Evolutionary conservation across 2,113 vertebrate species (phyloP), one percentile per base, ranked within the genome.

Genomic region (Fregata magnificens): DNA sequence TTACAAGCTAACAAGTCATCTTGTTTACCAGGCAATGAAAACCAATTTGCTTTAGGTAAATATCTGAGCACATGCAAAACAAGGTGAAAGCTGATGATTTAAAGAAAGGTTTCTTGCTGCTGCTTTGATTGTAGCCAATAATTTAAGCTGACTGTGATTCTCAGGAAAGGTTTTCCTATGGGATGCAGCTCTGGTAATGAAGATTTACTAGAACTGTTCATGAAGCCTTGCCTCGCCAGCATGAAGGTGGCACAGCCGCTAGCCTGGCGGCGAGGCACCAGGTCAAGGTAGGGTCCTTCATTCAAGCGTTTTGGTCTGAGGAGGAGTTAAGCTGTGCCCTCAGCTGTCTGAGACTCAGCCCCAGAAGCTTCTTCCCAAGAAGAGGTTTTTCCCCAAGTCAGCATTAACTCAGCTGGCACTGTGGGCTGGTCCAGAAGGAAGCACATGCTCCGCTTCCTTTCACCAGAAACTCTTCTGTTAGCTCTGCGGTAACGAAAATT

Each of bases 381-480:
- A 47, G 36, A 59, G 34, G 2, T 26, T 55, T 69, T 85, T 77
- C 24, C 29, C 40, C 28, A 42, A 58, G 63, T 88, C 84, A 95
- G 81, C 94, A 76, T 44, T 63, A 91, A 86, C 52, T 81, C 86
- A 79, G 58, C 71, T 88, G 86, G 86, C 66, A 44, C 70, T 12
- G 16, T 18, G 32, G 66, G 70, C 78, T 93, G 81, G 8, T 58
- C 89, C 62, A 84, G 77, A 76, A 70, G 66, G 81, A 89, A 90
- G 71, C 62, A 58, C 67, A 73, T 10, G 15, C 52, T 95, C 45
- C 2, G 3, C 53, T 79, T 87, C 62, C 61, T 84, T 89, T 72
- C 86, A 79, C 52, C 76, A 95, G 81, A 85, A 74, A 58, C 58
- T 71, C 61, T 85, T 85, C 29, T 85, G 78, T 90, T 84, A 89